Conservation (phyloP, 2,888 invertebrate species). For the Myopa testacea region DNA sequence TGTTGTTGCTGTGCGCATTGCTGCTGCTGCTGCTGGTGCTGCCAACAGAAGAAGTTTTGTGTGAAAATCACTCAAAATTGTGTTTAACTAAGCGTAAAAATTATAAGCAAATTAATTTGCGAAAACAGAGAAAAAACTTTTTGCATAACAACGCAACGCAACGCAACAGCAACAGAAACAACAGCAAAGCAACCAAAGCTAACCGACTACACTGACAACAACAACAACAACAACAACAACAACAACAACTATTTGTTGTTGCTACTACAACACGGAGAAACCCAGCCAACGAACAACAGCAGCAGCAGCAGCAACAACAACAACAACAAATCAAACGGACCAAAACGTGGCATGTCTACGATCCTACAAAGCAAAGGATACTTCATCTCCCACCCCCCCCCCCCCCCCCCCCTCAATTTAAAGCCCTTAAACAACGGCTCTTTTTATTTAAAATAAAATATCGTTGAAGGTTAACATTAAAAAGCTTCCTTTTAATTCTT, state of each 20-base stretch:
- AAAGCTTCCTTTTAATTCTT: background rate
- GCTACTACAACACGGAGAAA: background rate
- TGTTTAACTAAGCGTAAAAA: conserved; percentile 69
- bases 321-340: conserved; percentile 16
- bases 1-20: background rate
- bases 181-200: conserved; percentile 17
- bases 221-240: background rate
- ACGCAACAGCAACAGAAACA: conserved; percentile 42
- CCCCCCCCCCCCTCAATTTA: background rate
- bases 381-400: too few relatives aligned
- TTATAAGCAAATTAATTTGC: conserved; percentile 69
- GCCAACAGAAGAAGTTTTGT: conserved; percentile 47
- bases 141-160: conserved; percentile 27
- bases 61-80: conserved; percentile 67
- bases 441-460: background rate
- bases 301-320: background rate
- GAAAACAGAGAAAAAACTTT: conserved; percentile 45
- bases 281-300: background rate
- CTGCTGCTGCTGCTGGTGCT: conserved; percentile 4
- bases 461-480: background rate
- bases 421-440: background rate
- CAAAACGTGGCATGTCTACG: conserved; percentile 8
- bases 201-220: background rate
- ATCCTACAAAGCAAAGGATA: background rate
- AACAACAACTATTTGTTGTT: too few relatives aligned